Evolutionary conservation across 2,797 vertebrate species (phyloP).

Genomic region (Chrysolophus pictus): DNA sequence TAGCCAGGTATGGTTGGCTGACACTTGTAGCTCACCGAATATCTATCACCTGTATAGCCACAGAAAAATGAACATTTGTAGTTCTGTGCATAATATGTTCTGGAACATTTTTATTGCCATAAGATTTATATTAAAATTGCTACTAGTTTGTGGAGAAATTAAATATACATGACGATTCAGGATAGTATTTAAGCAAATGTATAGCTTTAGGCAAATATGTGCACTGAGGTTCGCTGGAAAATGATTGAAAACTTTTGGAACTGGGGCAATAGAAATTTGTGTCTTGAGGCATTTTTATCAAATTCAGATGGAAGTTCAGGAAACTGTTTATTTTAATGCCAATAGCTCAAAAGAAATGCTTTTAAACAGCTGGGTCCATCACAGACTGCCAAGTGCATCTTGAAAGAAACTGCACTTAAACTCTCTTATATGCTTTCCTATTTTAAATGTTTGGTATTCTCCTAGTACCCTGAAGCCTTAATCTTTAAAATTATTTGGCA

Average conservation of each 20-base stretch:
- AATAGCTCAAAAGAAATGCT: background rate
- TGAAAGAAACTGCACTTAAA: background rate
- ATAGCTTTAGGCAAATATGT: background rate
- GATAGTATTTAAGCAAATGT: background rate
- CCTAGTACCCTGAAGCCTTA: background rate
- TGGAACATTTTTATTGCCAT: background rate
- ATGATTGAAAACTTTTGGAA: background rate
- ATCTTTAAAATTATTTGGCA: background rate
- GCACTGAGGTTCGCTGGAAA: background rate
- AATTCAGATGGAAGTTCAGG: background rate
- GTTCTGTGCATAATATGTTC: background rate
- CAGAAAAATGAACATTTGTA: background rate
- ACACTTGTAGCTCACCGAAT: background rate
- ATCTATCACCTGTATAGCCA: background rate
- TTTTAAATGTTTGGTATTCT: background rate
- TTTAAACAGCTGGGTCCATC: background rate
- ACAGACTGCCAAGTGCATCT: background rate
- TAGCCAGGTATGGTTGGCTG: accelerated
- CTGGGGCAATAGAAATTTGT: background rate
- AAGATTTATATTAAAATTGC: background rate
- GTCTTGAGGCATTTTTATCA: background rate
- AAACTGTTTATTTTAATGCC: background rate
- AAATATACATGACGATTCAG: background rate
- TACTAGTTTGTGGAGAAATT: background rate
- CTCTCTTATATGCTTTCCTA: background rate